phyloP scores from a whole-genome alignment of 2,888 invertebrate genomes.

The Acanthosepion pharaonis region DNA sequence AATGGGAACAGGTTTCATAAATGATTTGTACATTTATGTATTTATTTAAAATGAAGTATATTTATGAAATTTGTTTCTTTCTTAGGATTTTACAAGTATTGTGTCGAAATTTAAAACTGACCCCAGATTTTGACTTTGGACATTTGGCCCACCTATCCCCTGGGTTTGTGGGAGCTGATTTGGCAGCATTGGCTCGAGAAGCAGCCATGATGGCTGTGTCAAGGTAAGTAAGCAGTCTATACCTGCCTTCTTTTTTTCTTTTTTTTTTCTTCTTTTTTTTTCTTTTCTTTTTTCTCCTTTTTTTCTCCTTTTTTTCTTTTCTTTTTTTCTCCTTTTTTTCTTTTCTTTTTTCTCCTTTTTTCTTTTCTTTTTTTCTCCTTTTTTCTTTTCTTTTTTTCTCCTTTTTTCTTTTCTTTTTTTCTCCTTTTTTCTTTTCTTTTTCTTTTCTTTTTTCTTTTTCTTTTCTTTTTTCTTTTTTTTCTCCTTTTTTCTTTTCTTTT shows the following conservation, averaged over 20 bases:
- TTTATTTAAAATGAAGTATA: not conserved
- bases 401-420: no score
- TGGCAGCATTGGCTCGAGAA: constrained; percentile 88
- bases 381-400: no score
- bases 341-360: no score
- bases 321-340: no score
- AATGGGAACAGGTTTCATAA: no score
- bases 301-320: not conserved
- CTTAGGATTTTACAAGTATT: constrained; percentile 84
- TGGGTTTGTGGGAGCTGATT: constrained; percentile 96
- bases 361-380: no score
- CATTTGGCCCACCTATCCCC: constrained; percentile 89
- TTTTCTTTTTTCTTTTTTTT: no score
- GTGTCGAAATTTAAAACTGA: constrained; percentile 82
- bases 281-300: not conserved
- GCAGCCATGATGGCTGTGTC: constrained; percentile 91
- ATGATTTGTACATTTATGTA: no score
- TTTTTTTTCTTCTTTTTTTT: not conserved
- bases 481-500: no score
- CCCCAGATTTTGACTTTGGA: constrained; percentile 82
- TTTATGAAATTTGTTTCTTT: not conserved
- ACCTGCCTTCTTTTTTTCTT: no score
- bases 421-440: no score
- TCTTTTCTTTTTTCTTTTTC: no score
- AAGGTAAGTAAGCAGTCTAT: constrained; percentile 72